phyloP scores from a whole-genome alignment of 2,888 invertebrate genomes.

The Cantharis flavilabris region DNA sequence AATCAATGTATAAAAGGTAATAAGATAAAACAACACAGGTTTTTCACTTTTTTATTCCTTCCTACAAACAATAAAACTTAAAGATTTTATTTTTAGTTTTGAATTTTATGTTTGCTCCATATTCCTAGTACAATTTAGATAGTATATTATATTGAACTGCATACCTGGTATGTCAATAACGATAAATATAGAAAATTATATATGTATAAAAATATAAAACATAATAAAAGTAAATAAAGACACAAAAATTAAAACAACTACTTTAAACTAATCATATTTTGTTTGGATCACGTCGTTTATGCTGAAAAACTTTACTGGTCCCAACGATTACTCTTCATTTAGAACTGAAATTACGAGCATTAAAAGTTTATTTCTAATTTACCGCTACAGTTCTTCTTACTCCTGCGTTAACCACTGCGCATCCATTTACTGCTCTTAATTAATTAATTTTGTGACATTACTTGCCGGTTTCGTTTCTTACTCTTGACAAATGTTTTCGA shows the following conservation, averaged over 20 bases:
- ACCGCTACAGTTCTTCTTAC: constrained; percentile 40
- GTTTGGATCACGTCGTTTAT: constrained; percentile 1
- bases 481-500: constrained; percentile 26
- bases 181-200: no score
- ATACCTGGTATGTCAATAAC: no score
- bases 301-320: constrained; percentile 17
- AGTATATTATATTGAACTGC: no score
- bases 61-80: background rate
- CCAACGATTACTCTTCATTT: constrained; percentile 41
- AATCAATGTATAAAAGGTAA: background rate
- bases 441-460: constrained; percentile 42
- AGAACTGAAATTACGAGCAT: constrained; percentile 40
- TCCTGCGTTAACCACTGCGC: constrained; percentile 34
- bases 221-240: no score
- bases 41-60: background rate
- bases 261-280: background rate
- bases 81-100: background rate
- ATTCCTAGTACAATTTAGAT: background rate
- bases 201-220: no score
- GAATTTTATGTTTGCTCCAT: background rate
- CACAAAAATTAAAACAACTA: background rate
- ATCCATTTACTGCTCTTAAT: constrained; percentile 40
- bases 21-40: background rate
- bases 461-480: constrained; percentile 36
- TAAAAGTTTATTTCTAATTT: constrained; percentile 44